Base-by-base conservation (phyloP, 2,888 invertebrate species). In the Nemapogon koenigi region DNA sequence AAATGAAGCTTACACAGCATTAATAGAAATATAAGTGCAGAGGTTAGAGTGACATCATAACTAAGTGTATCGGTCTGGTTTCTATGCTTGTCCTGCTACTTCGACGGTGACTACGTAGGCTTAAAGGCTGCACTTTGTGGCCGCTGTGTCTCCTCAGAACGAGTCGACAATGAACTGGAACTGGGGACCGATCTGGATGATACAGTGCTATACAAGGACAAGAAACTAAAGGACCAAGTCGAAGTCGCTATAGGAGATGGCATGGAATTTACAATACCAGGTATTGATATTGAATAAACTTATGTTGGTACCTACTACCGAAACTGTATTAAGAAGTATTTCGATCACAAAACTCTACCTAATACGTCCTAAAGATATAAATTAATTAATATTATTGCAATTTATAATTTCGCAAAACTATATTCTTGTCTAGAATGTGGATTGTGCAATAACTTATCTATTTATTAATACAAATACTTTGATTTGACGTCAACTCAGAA, bases 221-320 rank as follows among this genome's bases (percentile, higher is more conserved):
- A 91, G 70, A 94, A 93, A 70, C 88, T 89, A 55, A 90, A 91
- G 80, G 91, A 91, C 59, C 90, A 91, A 70, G 83, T 93, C 49
- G 94, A 94, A 80, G 92, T 94, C 47, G 92, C 93, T 44, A 92
- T 94, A 57, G 93, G 93, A 33, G 93, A 93, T 63, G 93, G 93
- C 49, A 93, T 94, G 90, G 94, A 94, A 70, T 92, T 94, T 59
- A 93, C 92, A 37, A 93, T 94, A 79, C 93, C 92, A 69, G 93
- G 92, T 86, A 83, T 4, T 6, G n/a, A 19, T 18, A 29, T 29
- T 29, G 11, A 4, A 4, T 28, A 35, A 27, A 27, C 17, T 16
- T 28, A n/a, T 8, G 7, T 6, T n/a, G 11, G 29, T 28, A 6
- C 11, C 4, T 28, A 13, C n/a, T 4, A 6, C n/a, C n/a, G n/a